Conservation (phyloP, 2,888 invertebrate genomes). For the Drosophila macrothrix region DNA sequence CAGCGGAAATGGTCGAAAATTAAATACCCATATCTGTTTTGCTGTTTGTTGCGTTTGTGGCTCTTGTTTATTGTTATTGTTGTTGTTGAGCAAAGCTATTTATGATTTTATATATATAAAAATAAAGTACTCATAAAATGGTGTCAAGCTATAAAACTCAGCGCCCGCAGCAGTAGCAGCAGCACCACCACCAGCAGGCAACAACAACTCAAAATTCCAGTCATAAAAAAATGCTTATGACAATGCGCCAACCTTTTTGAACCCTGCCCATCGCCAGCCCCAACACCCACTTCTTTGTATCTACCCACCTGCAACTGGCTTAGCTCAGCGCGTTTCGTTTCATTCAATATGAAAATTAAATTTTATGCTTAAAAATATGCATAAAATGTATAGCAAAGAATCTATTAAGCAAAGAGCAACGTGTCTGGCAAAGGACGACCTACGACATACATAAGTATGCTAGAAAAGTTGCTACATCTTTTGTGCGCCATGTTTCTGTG, state of each 20-base stretch:
- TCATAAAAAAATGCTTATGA: slow-evolving; percentile 41
- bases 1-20: slow-evolving; percentile 33
- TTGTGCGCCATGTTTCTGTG: neutral
- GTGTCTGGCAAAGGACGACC: slow-evolving; percentile 25
- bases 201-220: slow-evolving; percentile 11
- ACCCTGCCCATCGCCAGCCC: neutral
- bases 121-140: slow-evolving; percentile 35
- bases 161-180: slow-evolving; percentile 11
- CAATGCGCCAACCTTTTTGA: slow-evolving; percentile 12
- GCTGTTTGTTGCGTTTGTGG: neutral
- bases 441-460: neutral
- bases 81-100: slow-evolving; percentile 26
- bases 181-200: slow-evolving; percentile 19
- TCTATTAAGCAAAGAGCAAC: slow-evolving; percentile 21
- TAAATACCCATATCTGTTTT: slow-evolving; percentile 24
- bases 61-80: slow-evolving; percentile 5
- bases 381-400: slow-evolving; percentile 21
- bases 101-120: slow-evolving; percentile 14
- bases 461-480: slow-evolving; percentile 28
- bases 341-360: slow-evolving; percentile 48
- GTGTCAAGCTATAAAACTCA: slow-evolving; percentile 41
- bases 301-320: neutral
- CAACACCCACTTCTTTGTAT: neutral
- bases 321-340: slow-evolving; percentile 17
- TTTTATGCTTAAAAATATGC: slow-evolving; percentile 39